Percentiles rank a stretch among this genome's conserved stretches.
Conservation (phyloP, 92 coral and sea anemone genomes). For the Chrysogorgia sp. region DNA sequence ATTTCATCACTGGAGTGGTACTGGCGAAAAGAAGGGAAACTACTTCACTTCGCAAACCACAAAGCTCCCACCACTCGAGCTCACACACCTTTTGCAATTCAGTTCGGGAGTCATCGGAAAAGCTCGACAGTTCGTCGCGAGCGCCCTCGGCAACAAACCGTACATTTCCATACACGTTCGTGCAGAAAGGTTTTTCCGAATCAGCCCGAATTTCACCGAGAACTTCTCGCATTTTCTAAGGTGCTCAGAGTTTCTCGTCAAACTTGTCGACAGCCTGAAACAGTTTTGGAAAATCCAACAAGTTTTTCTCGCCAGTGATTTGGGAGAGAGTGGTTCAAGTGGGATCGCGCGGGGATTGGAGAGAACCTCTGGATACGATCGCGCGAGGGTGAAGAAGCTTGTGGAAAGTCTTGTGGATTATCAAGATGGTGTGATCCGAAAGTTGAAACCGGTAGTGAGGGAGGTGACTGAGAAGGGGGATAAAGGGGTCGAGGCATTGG, state of each 20-base stretch:
- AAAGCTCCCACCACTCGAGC: not conserved
- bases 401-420: not conserved
- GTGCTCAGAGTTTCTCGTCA: not conserved
- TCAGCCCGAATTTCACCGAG: not conserved
- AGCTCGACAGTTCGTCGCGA: not conserved
- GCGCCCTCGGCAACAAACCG: not conserved
- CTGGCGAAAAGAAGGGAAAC: constrained; percentile 6
- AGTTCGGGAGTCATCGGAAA: not conserved
- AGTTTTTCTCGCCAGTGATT: constrained; percentile 1
- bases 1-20: constrained; percentile 12
- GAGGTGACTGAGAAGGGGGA: not conserved
- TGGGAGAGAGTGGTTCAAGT: constrained; percentile 3
- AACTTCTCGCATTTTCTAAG: not conserved
- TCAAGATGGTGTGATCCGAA: not conserved
- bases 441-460: not conserved
- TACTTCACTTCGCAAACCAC: not conserved
- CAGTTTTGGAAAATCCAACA: not conserved
- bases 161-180: constrained; percentile 1
- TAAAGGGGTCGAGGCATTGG: constrained; percentile 3
- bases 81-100: not conserved
- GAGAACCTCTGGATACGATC: not conserved
- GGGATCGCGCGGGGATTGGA: not conserved
- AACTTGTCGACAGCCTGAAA: not conserved
- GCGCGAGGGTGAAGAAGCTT: not conserved
- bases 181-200: constrained; percentile 5